These are phyloP conservation scores for Pelmatolapia mariae DNA, from an alignment of 2,113 vertebrate species.

Conservation along the genomic window DNA sequence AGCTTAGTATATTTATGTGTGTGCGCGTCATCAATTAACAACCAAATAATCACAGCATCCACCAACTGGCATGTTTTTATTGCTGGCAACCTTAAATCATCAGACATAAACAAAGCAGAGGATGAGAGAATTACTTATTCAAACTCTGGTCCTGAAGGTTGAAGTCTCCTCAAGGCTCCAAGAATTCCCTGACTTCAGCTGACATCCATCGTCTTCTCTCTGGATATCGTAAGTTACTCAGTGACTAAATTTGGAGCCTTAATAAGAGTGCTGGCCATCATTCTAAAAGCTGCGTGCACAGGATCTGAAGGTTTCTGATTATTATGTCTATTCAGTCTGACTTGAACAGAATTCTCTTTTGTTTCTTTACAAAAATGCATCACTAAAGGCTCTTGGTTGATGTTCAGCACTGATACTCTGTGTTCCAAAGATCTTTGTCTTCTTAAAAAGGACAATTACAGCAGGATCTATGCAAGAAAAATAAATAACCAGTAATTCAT, in stretches of 20 bases:
- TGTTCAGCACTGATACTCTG: not conserved
- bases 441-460: not conserved
- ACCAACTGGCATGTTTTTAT: not conserved
- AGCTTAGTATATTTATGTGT: too few relatives aligned
- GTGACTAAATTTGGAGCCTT: not conserved
- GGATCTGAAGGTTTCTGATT: not conserved
- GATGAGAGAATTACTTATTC: not conserved
- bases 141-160: not conserved
- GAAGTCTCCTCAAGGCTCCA: not conserved
- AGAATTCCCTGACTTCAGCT: not conserved
- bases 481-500: not conserved
- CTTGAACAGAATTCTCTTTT: not conserved
- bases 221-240: not conserved
- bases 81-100: not conserved
- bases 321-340: not conserved
- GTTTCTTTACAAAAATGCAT: not conserved
- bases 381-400: not conserved
- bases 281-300: not conserved
- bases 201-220: fast-evolving
- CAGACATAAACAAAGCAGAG: not conserved
- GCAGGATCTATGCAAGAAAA: not conserved
- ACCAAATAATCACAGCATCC: not conserved
- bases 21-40: fast-evolving
- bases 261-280: not conserved
- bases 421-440: not conserved